A percentile compares a stretch with the other conserved stretches of the same genome.
These are phyloP conservation scores for Trogon surrucura DNA, from an alignment of 2,113 vertebrate genomes.

Conservation along the genomic window DNA sequence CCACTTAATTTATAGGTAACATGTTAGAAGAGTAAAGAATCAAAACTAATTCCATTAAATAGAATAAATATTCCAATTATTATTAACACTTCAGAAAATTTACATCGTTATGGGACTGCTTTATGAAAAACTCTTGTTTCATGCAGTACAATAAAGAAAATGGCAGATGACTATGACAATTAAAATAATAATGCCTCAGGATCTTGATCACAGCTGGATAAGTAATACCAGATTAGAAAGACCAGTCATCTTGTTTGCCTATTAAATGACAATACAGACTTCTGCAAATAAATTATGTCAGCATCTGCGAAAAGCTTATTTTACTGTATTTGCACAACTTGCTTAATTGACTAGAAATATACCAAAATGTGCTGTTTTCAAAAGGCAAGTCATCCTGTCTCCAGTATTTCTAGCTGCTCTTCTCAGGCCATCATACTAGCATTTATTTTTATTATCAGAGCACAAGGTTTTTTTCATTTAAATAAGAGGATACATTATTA, in stretches of 20 bases:
- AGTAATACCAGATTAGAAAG: background rate
- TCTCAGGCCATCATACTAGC: background rate
- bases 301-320: background rate
- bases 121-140: background rate
- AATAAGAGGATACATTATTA: background rate
- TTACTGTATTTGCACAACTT: background rate
- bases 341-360: background rate
- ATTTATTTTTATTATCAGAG: background rate
- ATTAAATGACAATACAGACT: background rate
- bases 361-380: background rate
- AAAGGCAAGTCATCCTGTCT: background rate
- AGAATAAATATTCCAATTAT: background rate
- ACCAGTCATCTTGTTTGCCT: background rate
- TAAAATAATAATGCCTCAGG: background rate
- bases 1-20: background rate
- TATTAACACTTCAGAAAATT: background rate
- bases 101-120: background rate
- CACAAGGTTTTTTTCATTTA: background rate
- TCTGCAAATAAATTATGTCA: background rate
- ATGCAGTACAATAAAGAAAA: background rate
- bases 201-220: background rate
- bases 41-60: background rate
- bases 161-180: background rate
- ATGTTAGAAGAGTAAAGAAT: background rate
- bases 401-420: background rate